phyloP scores from a whole-genome alignment of 2,113 vertebrate genomes.

The Xerus inauris region DNA sequence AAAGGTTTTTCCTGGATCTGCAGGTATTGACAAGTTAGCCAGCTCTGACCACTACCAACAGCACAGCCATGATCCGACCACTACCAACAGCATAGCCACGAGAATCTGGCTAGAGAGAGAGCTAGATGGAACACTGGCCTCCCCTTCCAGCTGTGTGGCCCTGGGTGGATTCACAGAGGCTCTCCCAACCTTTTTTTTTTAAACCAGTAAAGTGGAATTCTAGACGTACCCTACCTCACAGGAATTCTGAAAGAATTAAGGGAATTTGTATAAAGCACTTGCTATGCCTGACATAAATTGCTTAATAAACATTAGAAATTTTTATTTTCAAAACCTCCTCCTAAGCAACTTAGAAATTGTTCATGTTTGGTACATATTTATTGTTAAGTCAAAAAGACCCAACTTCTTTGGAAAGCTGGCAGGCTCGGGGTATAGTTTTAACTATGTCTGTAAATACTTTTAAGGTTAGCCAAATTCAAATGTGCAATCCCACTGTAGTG shows the following conservation, averaged over 20 bases:
- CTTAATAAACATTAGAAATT: neutral
- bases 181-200: neutral
- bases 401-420: slow-evolving; percentile 52
- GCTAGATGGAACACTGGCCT: neutral
- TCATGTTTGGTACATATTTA: slow-evolving; percentile 53
- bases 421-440: neutral
- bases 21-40: neutral
- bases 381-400: slow-evolving; percentile 45
- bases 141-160: neutral
- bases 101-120: neutral
- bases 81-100: accelerated
- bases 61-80: too few relatives aligned
- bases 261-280: slow-evolving; percentile 43
- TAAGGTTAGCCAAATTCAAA: neutral
- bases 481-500: neutral
- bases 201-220: slow-evolving; percentile 20
- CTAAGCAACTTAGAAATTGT: slow-evolving; percentile 29
- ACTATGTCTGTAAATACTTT: slow-evolving; percentile 11
- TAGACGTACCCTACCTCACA: slow-evolving; percentile 76
- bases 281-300: slow-evolving; percentile 19
- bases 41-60: neutral
- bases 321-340: slow-evolving; percentile 59
- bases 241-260: slow-evolving; percentile 55
- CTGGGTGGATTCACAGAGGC: neutral
- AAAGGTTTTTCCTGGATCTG: neutral